Evolutionary conservation across 2,888 invertebrate species (phyloP).

Genomic region (Lissonota sp.): DNA sequence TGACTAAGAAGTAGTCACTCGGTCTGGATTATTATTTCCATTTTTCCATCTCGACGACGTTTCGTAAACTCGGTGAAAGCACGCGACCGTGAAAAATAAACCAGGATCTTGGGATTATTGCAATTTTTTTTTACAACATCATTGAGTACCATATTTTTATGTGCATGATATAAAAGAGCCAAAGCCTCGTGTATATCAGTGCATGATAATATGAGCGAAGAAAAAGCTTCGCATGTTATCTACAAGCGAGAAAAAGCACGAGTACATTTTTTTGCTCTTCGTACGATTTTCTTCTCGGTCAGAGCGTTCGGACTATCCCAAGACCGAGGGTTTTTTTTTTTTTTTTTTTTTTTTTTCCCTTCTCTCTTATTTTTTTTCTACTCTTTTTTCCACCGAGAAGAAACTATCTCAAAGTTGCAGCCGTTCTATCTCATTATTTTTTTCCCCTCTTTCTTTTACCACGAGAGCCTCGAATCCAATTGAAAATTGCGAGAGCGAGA

Average conservation of each 20-base stretch:
- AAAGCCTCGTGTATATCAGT: no score
- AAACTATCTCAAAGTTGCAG: slow-evolving; percentile 22
- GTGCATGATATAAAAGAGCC: no score
- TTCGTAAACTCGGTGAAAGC: slow-evolving; percentile 9
- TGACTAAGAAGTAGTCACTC: slow-evolving; percentile 18
- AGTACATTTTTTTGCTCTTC: no score
- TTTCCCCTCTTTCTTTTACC: neutral
- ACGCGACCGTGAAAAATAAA: slow-evolving; percentile 12
- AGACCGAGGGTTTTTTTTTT: neutral
- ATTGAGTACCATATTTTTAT: no score
- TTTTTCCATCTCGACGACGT: neutral
- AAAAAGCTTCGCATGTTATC: no score
- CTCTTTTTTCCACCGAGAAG: neutral
- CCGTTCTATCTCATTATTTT: slow-evolving; percentile 1
- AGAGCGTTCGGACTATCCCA: neutral
- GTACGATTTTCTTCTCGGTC: neutral
- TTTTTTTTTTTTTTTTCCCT: neutral
- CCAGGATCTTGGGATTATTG: slow-evolving; percentile 15
- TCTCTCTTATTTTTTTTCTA: neutral
- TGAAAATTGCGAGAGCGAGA: slow-evolving; percentile 20
- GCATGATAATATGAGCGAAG: no score
- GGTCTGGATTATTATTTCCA: slow-evolving; percentile 27
- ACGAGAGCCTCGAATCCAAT: slow-evolving; percentile 18
- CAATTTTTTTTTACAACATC: neutral
- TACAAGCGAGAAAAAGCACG: no score